Percentiles rank a stretch among this genome's conserved stretches.
Conservation (phyloP, 1,140 invertebrate species). For the Trichonephila clavata region DNA sequence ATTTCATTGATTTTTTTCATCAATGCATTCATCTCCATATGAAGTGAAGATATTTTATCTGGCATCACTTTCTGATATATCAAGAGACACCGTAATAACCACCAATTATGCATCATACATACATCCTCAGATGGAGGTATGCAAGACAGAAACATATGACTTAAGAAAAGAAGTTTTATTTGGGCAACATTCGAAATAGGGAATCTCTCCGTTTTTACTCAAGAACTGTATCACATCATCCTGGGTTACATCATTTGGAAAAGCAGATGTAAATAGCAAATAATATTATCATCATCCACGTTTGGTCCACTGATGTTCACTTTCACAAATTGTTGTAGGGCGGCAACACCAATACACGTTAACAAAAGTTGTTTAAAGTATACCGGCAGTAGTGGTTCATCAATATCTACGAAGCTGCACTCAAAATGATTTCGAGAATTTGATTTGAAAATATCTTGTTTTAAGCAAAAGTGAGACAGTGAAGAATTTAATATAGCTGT, state of each 20-base stretch:
- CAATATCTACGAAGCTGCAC: not conserved
- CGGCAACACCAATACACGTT: slow-evolving; percentile 83
- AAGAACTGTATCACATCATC: slow-evolving; percentile 78
- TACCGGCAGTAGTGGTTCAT: not conserved
- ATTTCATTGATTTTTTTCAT: slow-evolving; percentile 81
- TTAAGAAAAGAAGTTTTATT: slow-evolving; percentile 86
- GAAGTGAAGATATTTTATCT: slow-evolving; percentile 86
- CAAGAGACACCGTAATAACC: slow-evolving; percentile 87
- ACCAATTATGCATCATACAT: slow-evolving; percentile 85
- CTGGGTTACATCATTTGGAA: slow-evolving; percentile 5
- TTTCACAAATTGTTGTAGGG: slow-evolving; percentile 88
- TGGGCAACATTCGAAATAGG: slow-evolving; percentile 84
- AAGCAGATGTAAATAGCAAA: slow-evolving; percentile 26
- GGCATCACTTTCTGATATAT: slow-evolving; percentile 88
- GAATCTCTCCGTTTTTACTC: slow-evolving; percentile 79
- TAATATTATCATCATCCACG: slow-evolving; percentile 77
- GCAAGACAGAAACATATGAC: slow-evolving; percentile 85
- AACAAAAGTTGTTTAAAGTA: slow-evolving; percentile 78
- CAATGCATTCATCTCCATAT: slow-evolving; percentile 84
- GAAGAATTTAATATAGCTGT: not conserved
- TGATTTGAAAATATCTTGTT: not conserved
- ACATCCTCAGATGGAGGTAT: slow-evolving; percentile 80
- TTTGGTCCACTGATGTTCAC: slow-evolving; percentile 90
- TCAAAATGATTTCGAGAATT: too few relatives aligned
- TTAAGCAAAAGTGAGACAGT: not conserved